phyloP scores from a whole-genome alignment of 2,797 vertebrate genomes.

The Morelia viridis region DNA sequence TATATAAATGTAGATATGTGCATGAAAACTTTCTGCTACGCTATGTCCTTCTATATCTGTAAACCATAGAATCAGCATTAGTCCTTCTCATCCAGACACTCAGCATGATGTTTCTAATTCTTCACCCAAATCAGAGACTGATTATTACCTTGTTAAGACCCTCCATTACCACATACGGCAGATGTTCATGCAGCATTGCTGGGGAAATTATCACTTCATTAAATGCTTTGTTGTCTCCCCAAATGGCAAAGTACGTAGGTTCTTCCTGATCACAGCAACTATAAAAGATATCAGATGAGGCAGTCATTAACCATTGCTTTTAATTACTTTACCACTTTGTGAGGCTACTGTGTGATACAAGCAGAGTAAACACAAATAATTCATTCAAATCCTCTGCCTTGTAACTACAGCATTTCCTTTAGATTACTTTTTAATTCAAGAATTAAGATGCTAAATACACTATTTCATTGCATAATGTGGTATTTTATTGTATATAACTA shows the following conservation, averaged over 20 bases:
- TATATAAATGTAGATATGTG: background rate
- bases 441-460: background rate
- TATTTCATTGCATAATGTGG: background rate
- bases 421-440: background rate
- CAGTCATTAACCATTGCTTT: background rate
- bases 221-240: slow-evolving; percentile 98
- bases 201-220: slow-evolving; percentile 99
- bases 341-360: background rate
- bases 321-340: background rate
- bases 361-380: background rate
- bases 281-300: slow-evolving; percentile 12
- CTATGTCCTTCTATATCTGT: background rate
- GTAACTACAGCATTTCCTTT: background rate
- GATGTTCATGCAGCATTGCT: slow-evolving; percentile 97
- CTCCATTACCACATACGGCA: slow-evolving; percentile 98
- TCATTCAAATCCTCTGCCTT: background rate
- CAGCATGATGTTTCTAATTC: fast-evolving
- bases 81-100: background rate
- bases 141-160: slow-evolving; percentile 91
- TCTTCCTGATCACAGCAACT: slow-evolving; percentile 96
- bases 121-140: background rate
- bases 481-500: background rate
- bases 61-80: background rate
- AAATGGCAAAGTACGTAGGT: slow-evolving; percentile 98
- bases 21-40: background rate